Evolutionary conservation across 2,888 invertebrate genomes (phyloP).

Genomic region (Lepeophtheirus nordmannii): DNA sequence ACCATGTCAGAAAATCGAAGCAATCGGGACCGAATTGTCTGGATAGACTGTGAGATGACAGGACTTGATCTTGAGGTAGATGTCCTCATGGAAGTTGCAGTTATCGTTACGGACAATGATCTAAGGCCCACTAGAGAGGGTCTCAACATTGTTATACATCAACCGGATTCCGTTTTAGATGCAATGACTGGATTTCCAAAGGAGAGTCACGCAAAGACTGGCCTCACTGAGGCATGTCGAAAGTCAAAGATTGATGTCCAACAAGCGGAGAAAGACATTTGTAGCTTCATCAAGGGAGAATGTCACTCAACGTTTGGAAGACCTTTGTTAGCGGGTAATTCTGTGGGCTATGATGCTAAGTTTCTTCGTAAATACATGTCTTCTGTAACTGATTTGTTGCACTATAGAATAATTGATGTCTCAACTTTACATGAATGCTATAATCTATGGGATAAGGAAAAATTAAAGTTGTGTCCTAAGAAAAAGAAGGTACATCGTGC

Average conservation of each 20-base stretch:
- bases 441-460: conserved; percentile 54
- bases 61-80: conserved; percentile 61
- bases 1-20: no score
- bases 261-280: conserved; percentile 52
- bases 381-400: conserved; percentile 54
- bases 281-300: conserved; percentile 53
- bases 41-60: conserved; percentile 52
- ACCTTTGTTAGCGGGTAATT: conserved; percentile 64
- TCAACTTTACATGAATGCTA: conserved; percentile 68
- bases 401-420: conserved; percentile 85
- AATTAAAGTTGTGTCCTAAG: conserved; percentile 42
- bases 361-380: conserved; percentile 75
- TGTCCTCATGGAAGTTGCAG: conserved; percentile 73
- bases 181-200: conserved; percentile 72
- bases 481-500: conserved; percentile 56
- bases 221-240: conserved; percentile 55
- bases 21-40: conserved; percentile 18
- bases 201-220: conserved; percentile 63
- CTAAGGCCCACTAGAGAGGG: conserved; percentile 58
- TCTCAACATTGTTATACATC: conserved; percentile 60
- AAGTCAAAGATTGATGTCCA: conserved; percentile 48
- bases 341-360: conserved; percentile 65
- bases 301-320: conserved; percentile 30
- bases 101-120: conserved; percentile 65
- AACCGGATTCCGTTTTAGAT: conserved; percentile 51